A percentile compares a stretch with the other conserved stretches of the same genome.
These are phyloP conservation scores for Trileptium ribeirensis DNA, from an alignment of 2,888 invertebrate species.

Conservation along the genomic window DNA sequence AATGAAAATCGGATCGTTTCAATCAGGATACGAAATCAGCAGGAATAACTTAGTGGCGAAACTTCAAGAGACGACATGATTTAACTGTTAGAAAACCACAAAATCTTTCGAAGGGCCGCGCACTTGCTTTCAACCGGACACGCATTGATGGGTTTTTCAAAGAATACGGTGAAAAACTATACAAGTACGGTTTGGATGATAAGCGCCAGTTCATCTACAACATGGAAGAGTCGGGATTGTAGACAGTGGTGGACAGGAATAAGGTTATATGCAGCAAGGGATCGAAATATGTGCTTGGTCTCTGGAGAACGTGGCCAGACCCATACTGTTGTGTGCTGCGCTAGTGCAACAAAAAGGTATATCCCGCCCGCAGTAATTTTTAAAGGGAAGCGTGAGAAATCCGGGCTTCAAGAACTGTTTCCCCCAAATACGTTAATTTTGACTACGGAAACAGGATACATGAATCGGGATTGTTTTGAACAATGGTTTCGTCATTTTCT, in stretches of 20 bases:
- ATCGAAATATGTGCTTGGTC: background rate
- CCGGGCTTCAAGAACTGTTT: no score
- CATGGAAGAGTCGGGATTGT: background rate
- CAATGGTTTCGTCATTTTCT: background rate
- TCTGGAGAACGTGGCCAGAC: background rate
- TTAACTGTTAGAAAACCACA: background rate
- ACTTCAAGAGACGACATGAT: background rate
- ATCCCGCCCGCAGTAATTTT: background rate
- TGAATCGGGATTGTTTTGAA: background rate
- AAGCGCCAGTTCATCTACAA: background rate
- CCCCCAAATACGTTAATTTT: background rate
- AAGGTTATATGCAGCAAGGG: background rate
- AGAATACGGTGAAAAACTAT: background rate
- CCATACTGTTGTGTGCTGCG: background rate
- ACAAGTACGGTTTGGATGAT: background rate
- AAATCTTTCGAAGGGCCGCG: background rate
- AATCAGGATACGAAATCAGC: background rate
- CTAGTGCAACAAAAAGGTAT: background rate
- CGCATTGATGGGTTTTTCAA: background rate
- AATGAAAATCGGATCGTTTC: background rate
- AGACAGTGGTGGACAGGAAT: background rate
- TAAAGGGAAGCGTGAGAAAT: background rate
- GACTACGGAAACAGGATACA: background rate
- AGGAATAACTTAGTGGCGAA: background rate
- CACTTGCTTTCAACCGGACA: background rate